These are phyloP conservation scores for Danaus plexippus DNA, from an alignment of 1,140 invertebrate species.

Conservation along the genomic window DNA sequence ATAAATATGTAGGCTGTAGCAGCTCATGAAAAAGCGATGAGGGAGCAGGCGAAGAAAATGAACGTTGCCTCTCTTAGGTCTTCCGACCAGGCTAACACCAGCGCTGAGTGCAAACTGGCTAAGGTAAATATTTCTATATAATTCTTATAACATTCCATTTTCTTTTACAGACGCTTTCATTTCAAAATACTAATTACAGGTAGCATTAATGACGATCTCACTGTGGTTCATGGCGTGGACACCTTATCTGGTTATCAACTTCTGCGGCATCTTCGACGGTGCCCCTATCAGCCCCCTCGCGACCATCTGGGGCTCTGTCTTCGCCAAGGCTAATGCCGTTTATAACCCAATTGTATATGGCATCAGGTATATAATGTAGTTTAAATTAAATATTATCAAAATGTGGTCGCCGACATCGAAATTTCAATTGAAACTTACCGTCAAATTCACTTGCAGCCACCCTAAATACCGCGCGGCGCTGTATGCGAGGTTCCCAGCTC, in stretches of 20 bases:
- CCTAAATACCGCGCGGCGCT: constrained; percentile 77
- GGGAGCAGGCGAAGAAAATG: constrained; percentile 82
- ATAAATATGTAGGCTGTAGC: constrained; percentile 71
- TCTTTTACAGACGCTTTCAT: background rate
- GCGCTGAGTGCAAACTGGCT: constrained; percentile 76
- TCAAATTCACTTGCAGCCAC: constrained; percentile 61
- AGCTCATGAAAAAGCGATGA: constrained; percentile 80
- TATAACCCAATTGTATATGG: constrained; percentile 81
- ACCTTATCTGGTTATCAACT: constrained; percentile 81
- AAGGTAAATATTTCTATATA: constrained; percentile 53
- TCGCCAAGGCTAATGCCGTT: constrained; percentile 78
- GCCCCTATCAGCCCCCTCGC: constrained; percentile 76
- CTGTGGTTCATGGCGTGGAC: constrained; percentile 86
- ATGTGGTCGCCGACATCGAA: too few species aligned
- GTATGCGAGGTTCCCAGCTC: constrained; percentile 75
- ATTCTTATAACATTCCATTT: background rate
- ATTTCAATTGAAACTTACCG: too few species aligned
- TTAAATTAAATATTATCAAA: too few species aligned
- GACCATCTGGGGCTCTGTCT: constrained; percentile 79
- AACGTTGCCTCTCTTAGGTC: constrained; percentile 78
- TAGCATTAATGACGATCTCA: constrained; percentile 81
- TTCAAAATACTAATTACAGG: constrained; percentile 54
- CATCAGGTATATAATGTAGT: constrained; percentile 65
- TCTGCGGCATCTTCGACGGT: constrained; percentile 77
- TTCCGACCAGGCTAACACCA: constrained; percentile 74